phyloP scores from a whole-genome alignment of 2,797 vertebrate species.

The Pseudocheirus occidentalis region DNA sequence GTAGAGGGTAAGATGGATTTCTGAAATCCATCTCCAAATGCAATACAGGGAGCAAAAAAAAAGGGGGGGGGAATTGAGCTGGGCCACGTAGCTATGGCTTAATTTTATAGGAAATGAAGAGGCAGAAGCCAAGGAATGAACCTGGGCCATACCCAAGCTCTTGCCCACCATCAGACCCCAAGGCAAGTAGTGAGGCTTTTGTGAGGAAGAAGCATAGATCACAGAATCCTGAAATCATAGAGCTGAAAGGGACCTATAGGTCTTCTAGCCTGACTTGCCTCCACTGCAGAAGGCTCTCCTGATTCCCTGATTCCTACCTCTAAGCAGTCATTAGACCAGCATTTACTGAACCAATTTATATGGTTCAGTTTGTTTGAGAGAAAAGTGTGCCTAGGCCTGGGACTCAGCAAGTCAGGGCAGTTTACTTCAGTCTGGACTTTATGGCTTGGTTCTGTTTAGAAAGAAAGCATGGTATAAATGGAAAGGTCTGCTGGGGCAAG shows the following conservation, averaged over 20 bases:
- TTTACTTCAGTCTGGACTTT: background rate
- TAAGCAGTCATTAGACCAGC: background rate
- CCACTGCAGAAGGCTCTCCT: background rate
- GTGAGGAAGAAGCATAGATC: background rate
- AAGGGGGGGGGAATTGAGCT: background rate
- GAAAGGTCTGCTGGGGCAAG: background rate
- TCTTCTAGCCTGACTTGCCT: background rate
- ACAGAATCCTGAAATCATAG: background rate
- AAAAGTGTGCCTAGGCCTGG: background rate
- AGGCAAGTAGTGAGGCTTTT: background rate
- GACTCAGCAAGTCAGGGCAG: background rate
- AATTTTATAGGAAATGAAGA: slow-evolving; percentile 25
- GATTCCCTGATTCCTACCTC: background rate
- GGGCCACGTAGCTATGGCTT: background rate
- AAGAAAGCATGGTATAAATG: background rate
- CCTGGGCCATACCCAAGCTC: background rate
- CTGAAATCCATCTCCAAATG: background rate
- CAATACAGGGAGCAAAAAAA: background rate
- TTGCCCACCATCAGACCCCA: background rate
- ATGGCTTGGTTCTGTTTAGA: background rate
- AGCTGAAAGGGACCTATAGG: background rate
- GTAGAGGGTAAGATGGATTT: background rate
- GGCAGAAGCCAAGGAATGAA: background rate
- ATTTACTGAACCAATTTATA: background rate
- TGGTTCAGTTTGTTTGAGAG: background rate